A percentile compares a stretch with the other conserved stretches of the same genome.
Conservation (phyloP, 2,888 invertebrate species). For the Thymelicus lineola region DNA sequence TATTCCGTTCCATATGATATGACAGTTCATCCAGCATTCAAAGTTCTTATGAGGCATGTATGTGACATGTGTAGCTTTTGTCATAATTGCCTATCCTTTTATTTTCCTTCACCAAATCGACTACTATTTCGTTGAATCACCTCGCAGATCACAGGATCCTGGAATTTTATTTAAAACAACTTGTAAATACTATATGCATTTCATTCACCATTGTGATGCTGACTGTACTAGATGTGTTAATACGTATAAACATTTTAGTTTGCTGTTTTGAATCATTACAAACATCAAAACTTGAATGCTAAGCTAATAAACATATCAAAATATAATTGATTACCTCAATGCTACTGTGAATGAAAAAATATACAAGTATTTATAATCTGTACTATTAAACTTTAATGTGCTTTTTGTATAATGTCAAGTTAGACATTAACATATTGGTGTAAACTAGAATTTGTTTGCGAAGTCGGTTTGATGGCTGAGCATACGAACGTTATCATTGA, state of each 20-base stretch:
- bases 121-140: too few relatives aligned
- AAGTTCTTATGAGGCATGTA: too few relatives aligned
- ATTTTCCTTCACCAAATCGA: too few relatives aligned
- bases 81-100: too few relatives aligned
- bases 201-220: neutral
- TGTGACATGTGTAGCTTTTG: too few relatives aligned
- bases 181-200: too few relatives aligned
- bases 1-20: too few relatives aligned
- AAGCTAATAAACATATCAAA: constrained; percentile 35
- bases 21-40: too few relatives aligned
- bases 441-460: neutral
- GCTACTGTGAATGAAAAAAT: constrained; percentile 28
- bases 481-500: too few relatives aligned
- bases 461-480: neutral
- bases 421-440: constrained; percentile 1
- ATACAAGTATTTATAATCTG: neutral
- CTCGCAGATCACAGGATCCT: too few relatives aligned
- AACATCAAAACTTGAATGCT: constrained; percentile 27
- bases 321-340: constrained; percentile 25
- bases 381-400: constrained; percentile 8
- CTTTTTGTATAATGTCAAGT: constrained; percentile 2
- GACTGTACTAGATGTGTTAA: neutral
- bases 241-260: neutral
- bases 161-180: too few relatives aligned
- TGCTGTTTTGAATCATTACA: constrained; percentile 28